phyloP scores from a whole-genome alignment of 2,888 invertebrate species.

The Blastobasis adustella region DNA sequence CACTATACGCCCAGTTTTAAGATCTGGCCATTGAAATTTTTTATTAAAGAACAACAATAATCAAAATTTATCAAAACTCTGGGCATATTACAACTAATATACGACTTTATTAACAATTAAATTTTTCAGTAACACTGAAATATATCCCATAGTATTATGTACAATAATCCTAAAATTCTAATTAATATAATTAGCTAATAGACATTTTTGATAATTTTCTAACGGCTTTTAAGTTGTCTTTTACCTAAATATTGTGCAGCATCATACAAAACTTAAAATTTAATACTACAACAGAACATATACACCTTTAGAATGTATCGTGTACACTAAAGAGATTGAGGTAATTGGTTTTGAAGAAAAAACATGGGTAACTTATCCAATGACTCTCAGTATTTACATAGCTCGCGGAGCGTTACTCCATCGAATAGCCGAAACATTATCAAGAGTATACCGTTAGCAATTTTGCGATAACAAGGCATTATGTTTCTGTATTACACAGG shows the following conservation, averaged over 20 bases:
- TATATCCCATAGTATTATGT: constrained; percentile 38
- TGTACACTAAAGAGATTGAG: constrained; percentile 70
- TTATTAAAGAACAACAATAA: too few species aligned
- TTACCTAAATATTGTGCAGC: constrained; percentile 41
- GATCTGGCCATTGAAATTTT: too few species aligned
- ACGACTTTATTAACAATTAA: constrained; percentile 25
- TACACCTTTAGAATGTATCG: constrained; percentile 52
- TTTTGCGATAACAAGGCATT: constrained; percentile 31
- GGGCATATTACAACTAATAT: constrained; percentile 19
- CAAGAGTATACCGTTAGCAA: constrained; percentile 21
- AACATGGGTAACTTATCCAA: constrained; percentile 70
- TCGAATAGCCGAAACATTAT: constrained; percentile 23
- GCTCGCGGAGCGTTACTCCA: constrained; percentile 19
- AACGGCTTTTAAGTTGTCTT: constrained; percentile 34
- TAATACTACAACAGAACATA: constrained; percentile 58
- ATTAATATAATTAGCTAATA: constrained; percentile 43
- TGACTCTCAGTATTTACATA: constrained; percentile 67
- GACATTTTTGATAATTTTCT: constrained; percentile 33
- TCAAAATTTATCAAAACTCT: background rate
- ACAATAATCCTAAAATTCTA: constrained; percentile 34
- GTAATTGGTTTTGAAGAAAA: constrained; percentile 71
- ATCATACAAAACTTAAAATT: constrained; percentile 51
- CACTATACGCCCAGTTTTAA: too few species aligned
- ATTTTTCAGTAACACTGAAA: constrained; percentile 36
- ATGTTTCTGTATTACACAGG: constrained; percentile 33